phyloP scores from a whole-genome alignment of 2,113 vertebrate genomes.

The Megalops atlanticus region DNA sequence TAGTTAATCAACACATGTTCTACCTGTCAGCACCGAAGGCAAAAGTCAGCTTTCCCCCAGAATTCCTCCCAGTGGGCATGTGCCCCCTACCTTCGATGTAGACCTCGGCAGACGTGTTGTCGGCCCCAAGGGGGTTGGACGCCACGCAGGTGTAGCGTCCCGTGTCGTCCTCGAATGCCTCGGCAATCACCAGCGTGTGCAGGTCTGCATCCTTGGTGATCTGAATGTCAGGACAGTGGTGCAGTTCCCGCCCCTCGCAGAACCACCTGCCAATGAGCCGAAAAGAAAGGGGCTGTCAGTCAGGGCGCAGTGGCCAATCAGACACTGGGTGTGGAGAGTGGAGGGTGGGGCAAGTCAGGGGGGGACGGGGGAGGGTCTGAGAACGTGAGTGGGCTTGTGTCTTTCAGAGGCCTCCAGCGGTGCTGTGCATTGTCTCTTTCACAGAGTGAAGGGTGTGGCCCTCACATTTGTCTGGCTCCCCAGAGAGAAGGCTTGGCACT shows the following conservation, averaged over 20 bases:
- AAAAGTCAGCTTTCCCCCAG: too few species aligned
- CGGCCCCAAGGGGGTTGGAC: constrained; percentile 86
- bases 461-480: too few species aligned
- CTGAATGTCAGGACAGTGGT: constrained; percentile 88
- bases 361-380: too few species aligned
- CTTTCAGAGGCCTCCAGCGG: neutral
- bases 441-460: too few species aligned
- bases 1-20: neutral
- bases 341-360: neutral
- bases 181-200: constrained; percentile 87
- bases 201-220: constrained; percentile 83
- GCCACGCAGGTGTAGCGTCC: constrained; percentile 95
- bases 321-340: neutral
- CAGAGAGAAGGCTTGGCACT: constrained; percentile 10
- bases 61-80: too few species aligned
- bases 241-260: constrained; percentile 93
- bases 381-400: neutral
- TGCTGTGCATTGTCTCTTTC: too few species aligned
- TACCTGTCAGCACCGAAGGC: neutral
- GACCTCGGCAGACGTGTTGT: constrained; percentile 93
- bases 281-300: constrained; percentile 15
- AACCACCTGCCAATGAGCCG: constrained; percentile 85
- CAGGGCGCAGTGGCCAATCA: constrained; percentile 11
- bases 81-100: constrained; percentile 90
- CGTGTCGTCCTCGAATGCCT: constrained; percentile 98